Evolutionary conservation across 2,888 invertebrate species (phyloP).

Genomic region (Pantelozetes paolii): DNA sequence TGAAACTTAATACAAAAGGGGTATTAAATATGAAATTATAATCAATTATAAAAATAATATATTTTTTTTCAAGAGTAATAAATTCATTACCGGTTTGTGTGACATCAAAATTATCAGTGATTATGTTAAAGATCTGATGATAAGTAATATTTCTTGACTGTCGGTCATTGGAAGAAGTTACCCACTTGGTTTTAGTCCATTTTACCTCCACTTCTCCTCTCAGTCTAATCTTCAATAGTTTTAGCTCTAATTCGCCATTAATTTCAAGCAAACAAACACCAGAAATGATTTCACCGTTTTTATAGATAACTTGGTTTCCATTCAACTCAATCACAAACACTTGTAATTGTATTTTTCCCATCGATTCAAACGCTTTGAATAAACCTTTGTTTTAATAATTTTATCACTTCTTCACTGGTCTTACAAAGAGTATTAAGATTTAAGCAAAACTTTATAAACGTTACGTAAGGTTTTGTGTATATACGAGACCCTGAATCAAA

Average conservation of each 20-base stretch:
- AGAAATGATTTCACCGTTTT: not conserved
- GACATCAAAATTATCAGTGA: not conserved
- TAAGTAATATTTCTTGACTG: slow-evolving; percentile 21
- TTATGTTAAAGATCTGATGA: not conserved
- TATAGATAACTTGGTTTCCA: not conserved
- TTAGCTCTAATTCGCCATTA: slow-evolving; percentile 21
- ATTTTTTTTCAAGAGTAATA: no score
- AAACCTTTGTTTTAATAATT: not conserved
- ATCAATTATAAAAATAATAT: no score
- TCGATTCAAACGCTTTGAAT: not conserved
- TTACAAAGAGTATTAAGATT: not conserved
- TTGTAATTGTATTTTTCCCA: slow-evolving; percentile 31
- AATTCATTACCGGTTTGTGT: slow-evolving; percentile 17
- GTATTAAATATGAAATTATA: no score
- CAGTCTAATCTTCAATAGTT: slow-evolving; percentile 4
- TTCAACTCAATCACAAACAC: not conserved
- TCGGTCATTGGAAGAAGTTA: slow-evolving; percentile 14
- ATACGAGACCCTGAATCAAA: not conserved
- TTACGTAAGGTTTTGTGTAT: not conserved
- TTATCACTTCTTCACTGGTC: not conserved
- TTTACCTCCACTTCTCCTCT: not conserved
- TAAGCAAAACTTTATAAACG: not conserved
- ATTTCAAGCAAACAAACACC: not conserved
- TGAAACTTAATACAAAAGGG: no score
- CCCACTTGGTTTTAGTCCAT: slow-evolving; percentile 27